These are phyloP conservation scores for Malurus melanocephalus DNA, from an alignment of 2,113 vertebrate species.

Conservation along the genomic window DNA sequence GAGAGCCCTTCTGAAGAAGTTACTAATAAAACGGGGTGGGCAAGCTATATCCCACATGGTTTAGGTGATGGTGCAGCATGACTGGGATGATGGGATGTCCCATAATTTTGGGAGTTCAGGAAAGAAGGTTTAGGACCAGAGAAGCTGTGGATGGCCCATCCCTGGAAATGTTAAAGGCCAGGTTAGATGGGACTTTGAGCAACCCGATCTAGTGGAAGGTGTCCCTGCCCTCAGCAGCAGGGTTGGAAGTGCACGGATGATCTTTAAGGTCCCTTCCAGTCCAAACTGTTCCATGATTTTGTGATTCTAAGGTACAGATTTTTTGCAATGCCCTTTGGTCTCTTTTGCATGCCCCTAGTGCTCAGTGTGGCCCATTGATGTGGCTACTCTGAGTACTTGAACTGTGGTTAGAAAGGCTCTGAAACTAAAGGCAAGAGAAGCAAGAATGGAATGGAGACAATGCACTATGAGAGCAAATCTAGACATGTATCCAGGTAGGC, in stretches of 20 bases:
- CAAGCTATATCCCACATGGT: background rate
- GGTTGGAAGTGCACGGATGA: background rate
- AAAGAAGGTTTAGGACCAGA: background rate
- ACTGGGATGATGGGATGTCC: background rate
- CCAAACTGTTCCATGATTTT: background rate
- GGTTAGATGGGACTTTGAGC: background rate
- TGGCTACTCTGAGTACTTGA: background rate
- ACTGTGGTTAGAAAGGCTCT: background rate
- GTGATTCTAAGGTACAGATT: background rate
- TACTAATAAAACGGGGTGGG: background rate
- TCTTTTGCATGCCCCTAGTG: too few species aligned
- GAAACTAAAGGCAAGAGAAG: background rate
- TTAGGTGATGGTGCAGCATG: background rate
- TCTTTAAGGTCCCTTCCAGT: background rate
- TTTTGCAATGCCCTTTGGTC: background rate
- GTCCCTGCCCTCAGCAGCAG: background rate
- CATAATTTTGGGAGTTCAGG: background rate
- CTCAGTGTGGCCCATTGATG: too few species aligned
- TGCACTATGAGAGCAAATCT: background rate
- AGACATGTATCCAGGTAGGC: background rate
- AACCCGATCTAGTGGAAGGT: background rate
- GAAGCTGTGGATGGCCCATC: background rate
- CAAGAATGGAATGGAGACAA: background rate
- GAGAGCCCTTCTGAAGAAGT: background rate
- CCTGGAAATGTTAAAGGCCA: background rate